A percentile compares a stretch with the other conserved stretches of the same genome.
Evolutionary conservation across 2,113 vertebrate species (phyloP).

Genomic region (Lonchura striata): DNA sequence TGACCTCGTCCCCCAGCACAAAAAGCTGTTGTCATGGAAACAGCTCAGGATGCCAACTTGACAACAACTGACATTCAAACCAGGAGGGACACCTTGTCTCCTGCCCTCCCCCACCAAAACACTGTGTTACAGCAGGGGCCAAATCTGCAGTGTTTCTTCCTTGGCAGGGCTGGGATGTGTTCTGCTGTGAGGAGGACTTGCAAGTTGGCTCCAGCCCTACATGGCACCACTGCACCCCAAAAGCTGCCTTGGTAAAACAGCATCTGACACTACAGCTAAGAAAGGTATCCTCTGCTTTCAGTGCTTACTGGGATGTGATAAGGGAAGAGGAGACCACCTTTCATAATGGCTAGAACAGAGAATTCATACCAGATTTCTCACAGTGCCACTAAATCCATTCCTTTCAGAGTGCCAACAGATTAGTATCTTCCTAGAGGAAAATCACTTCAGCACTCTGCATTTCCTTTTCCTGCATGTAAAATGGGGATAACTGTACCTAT

Average conservation of each 20-base stretch:
- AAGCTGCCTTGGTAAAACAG: not conserved
- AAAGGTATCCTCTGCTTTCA: not conserved
- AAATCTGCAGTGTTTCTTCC: not conserved
- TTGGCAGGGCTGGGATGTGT: not conserved
- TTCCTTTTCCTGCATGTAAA: not conserved
- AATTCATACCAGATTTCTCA: not conserved
- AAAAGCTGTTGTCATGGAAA: constrained; percentile 71
- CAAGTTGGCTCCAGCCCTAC: not conserved
- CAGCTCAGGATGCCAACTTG: constrained; percentile 63
- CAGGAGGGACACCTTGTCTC: constrained; percentile 62
- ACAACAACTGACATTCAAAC: constrained; percentile 78
- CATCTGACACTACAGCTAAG: not conserved
- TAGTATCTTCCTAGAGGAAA: not conserved
- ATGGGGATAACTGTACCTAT: not conserved
- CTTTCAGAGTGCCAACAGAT: not conserved
- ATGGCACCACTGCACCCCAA: not conserved
- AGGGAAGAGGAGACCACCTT: not conserved
- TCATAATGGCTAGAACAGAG: not conserved
- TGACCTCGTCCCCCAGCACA: constrained; percentile 63
- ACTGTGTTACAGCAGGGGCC: not conserved
- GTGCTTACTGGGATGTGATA: not conserved
- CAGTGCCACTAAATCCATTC: not conserved
- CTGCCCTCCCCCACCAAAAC: not conserved
- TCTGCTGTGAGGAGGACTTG: not conserved
- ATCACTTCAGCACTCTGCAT: not conserved